These are phyloP conservation scores for Cyclophora albipunctata DNA, from an alignment of 2,888 invertebrate species.

Conservation along the genomic window DNA sequence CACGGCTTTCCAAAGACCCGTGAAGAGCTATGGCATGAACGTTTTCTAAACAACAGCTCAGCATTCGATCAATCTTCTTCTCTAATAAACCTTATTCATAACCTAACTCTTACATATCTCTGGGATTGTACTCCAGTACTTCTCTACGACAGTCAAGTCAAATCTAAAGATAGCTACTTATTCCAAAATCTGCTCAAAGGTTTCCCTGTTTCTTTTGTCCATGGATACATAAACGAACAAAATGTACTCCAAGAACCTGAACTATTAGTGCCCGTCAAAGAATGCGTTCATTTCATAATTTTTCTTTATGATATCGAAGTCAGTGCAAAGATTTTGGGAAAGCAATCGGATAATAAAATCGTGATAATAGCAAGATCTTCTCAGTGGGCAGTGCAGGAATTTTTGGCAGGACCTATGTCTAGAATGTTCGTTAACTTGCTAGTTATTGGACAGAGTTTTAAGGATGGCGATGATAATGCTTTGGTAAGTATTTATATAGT, in stretches of 20 bases:
- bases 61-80: slow-evolving; percentile 73
- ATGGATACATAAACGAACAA: slow-evolving; percentile 75
- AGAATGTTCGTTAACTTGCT: slow-evolving; percentile 82
- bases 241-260: slow-evolving; percentile 60
- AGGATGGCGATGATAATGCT: slow-evolving; percentile 55
- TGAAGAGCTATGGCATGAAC: slow-evolving; percentile 69
- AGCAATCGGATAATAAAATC: slow-evolving; percentile 78
- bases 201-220: slow-evolving; percentile 75
- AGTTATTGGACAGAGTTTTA: slow-evolving; percentile 80
- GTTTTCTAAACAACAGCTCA: slow-evolving; percentile 55
- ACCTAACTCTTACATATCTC: slow-evolving; percentile 76
- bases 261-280: slow-evolving; percentile 50
- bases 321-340: slow-evolving; percentile 75
- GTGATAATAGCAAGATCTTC: slow-evolving; percentile 81
- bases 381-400: slow-evolving; percentile 84
- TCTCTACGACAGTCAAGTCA: slow-evolving; percentile 78
- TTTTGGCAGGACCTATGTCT: slow-evolving; percentile 76
- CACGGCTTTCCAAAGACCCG: slow-evolving; percentile 75
- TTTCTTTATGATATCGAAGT: slow-evolving; percentile 79
- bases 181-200: slow-evolving; percentile 74
- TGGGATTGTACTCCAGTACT: slow-evolving; percentile 79
- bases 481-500: slow-evolving; percentile 46
- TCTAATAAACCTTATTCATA: slow-evolving; percentile 75
- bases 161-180: slow-evolving; percentile 70
- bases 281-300: slow-evolving; percentile 79